Evolutionary conservation across 2,797 vertebrate genomes (phyloP).

Genomic region (Dendrocincla fuliginosa): DNA sequence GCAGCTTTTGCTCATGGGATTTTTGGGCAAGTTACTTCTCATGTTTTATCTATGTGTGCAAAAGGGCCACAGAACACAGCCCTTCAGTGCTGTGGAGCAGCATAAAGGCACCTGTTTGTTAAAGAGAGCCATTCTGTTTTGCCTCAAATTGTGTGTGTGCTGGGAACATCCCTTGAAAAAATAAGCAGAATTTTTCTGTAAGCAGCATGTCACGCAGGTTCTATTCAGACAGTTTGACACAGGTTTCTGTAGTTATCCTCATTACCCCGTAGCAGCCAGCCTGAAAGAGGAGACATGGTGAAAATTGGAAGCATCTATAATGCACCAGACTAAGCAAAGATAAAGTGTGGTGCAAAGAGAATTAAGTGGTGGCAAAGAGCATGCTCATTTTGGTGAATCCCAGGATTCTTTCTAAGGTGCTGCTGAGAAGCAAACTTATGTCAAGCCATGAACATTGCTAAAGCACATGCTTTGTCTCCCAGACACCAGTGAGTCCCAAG

Average conservation of each 20-base stretch:
- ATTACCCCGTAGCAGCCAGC: background rate
- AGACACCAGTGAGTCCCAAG: background rate
- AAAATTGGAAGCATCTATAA: background rate
- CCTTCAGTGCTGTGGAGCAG: background rate
- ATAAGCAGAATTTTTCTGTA: background rate
- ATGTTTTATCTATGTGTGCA: background rate
- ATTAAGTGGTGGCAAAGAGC: background rate
- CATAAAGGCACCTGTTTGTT: background rate
- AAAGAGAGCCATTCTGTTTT: background rate
- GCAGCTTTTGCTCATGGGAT: background rate
- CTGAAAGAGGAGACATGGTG: background rate
- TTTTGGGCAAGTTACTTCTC: background rate
- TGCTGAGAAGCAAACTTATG: background rate
- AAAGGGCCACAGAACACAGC: accelerated
- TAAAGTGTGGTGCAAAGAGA: background rate
- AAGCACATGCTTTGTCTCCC: background rate
- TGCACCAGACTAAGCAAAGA: background rate
- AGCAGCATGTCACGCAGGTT: background rate
- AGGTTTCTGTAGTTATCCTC: background rate
- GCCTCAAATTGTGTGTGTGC: background rate
- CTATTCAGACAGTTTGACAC: background rate
- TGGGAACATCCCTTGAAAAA: background rate
- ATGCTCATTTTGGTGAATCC: background rate
- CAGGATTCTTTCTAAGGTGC: background rate
- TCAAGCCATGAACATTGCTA: background rate